Percentiles rank a stretch among this genome's conserved stretches.
Evolutionary conservation across 2,797 vertebrate species (phyloP).

Genomic region (Cottoperca gobio): DNA sequence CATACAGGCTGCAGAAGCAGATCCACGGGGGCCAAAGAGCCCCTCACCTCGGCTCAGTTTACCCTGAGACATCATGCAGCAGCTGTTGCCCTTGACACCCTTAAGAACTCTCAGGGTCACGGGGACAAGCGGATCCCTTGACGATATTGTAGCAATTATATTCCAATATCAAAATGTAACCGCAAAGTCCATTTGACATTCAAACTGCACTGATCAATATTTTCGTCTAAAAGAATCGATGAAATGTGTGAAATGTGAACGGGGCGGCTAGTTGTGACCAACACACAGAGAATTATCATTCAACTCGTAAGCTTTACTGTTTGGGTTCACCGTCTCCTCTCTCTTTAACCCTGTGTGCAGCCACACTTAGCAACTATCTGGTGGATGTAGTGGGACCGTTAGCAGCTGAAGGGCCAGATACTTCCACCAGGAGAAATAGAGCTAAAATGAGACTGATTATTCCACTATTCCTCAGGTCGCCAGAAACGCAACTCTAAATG

Average conservation of each 20-base stretch:
- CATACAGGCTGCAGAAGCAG: not conserved
- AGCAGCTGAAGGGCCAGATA: not conserved
- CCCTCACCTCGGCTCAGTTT: not conserved
- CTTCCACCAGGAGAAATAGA: not conserved
- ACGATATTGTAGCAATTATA: not conserved
- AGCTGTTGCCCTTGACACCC: conserved; percentile 6
- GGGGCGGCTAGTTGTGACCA: not conserved
- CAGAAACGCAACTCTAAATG: not conserved
- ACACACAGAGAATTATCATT: not conserved
- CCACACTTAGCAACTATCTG: not conserved
- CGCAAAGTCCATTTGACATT: not conserved
- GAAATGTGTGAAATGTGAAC: not conserved
- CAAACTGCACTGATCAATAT: not conserved
- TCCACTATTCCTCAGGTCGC: not conserved
- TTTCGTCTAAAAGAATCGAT: not conserved
- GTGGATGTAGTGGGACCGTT: not conserved
- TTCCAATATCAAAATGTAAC: not conserved
- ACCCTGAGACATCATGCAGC: not conserved
- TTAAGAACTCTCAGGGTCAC: not conserved
- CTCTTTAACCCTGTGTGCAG: not conserved
- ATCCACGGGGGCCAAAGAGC: not conserved
- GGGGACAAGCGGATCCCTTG: not conserved
- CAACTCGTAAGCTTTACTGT: not conserved
- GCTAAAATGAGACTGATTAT: not conserved
- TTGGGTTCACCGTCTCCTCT: not conserved